Evolutionary conservation across 2,797 vertebrate genomes (phyloP).

Genomic region (Pseudopleuronectes americanus): DNA sequence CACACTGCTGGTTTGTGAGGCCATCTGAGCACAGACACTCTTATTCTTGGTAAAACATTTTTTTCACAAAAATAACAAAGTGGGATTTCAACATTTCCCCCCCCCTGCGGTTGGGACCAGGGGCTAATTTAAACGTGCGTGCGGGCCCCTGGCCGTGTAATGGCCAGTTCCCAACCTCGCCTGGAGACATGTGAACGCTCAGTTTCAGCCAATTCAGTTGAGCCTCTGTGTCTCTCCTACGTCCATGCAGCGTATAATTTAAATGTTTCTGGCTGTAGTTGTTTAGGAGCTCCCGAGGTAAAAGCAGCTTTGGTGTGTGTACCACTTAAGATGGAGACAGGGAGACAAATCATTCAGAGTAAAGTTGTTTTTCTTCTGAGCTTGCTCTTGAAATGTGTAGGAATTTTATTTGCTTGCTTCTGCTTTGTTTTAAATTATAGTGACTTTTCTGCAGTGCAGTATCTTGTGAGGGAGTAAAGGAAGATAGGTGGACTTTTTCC

Average conservation of each 20-base stretch:
- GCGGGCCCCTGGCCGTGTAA: conserved; percentile 22
- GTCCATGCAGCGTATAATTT: conserved; percentile 62
- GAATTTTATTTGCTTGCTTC: too few species aligned
- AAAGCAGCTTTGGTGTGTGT: conserved; percentile 48
- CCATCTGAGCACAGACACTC: conserved; percentile 32
- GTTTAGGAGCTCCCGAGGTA: conserved; percentile 33
- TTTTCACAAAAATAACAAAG: conserved; percentile 67
- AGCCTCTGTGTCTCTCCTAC: conserved; percentile 25
- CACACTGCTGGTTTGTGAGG: conserved; percentile 62
- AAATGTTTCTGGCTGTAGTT: conserved; percentile 56
- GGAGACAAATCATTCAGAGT: conserved; percentile 18
- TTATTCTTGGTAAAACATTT: conserved; percentile 45
- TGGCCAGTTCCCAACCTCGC: conserved; percentile 36
- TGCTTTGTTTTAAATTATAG: background rate
- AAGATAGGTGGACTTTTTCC: background rate
- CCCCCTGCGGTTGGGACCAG: conserved; percentile 15
- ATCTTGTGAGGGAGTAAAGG: background rate
- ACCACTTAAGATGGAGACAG: conserved; percentile 24
- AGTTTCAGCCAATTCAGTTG: conserved; percentile 23
- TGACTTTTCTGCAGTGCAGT: background rate
- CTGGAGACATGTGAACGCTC: conserved; percentile 48
- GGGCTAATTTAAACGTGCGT: conserved; percentile 22
- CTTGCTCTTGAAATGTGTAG: background rate
- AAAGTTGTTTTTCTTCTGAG: conserved; percentile 23
- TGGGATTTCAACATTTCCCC: conserved; percentile 65